Evolutionary conservation across 2,888 invertebrate species (phyloP).

Genomic region (Axea sp.): DNA sequence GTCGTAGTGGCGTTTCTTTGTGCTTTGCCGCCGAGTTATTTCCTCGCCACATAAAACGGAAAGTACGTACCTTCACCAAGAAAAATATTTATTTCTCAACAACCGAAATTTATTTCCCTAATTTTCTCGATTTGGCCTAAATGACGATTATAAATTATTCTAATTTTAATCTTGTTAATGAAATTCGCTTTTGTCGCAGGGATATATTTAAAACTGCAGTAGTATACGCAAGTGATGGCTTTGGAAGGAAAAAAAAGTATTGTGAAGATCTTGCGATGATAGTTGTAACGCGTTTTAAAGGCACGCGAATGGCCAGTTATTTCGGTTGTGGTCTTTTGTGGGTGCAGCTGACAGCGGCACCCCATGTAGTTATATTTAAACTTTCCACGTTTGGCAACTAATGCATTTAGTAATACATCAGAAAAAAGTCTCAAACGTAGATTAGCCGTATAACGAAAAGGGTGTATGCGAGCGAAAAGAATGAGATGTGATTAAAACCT

Average conservation of each 20-base stretch:
- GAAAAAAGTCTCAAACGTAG: not conserved
- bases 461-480: too few species aligned
- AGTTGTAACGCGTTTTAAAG: constrained; percentile 47
- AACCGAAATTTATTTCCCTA: constrained; percentile 19
- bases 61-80: constrained; percentile 12
- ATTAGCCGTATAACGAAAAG: too few species aligned
- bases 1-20: constrained; percentile 61
- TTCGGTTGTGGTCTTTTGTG: constrained; percentile 58
- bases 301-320: constrained; percentile 51
- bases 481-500: too few species aligned
- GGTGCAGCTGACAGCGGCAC: constrained; percentile 60
- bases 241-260: not conserved
- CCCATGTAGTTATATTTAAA: constrained; percentile 64
- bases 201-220: constrained; percentile 11
- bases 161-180: constrained; percentile 1
- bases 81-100: constrained; percentile 12
- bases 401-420: too few species aligned
- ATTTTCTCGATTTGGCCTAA: constrained; percentile 1
- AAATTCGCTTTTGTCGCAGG: constrained; percentile 2
- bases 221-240: not conserved
- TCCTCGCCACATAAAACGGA: constrained; percentile 40
- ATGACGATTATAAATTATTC: not conserved
- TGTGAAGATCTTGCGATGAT: constrained; percentile 58
- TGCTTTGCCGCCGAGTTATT: constrained; percentile 55
- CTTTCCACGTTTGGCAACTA: constrained; percentile 48